A percentile compares a stretch with the other conserved stretches of the same genome.
Evolutionary conservation across 2,888 invertebrate species (phyloP).

Genomic region (Pomacea canaliculata): DNA sequence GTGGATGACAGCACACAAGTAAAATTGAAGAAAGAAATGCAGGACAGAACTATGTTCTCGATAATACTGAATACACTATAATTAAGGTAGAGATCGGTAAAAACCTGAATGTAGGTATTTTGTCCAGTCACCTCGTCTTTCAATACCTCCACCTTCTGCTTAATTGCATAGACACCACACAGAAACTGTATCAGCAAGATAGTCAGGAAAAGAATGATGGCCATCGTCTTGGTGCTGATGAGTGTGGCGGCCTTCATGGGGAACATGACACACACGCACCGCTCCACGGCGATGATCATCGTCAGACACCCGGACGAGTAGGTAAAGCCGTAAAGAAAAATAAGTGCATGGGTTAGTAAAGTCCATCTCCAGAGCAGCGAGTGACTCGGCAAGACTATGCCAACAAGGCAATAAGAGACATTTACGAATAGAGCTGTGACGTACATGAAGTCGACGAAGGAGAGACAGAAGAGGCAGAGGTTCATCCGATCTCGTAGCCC

Average conservation of each 20-base stretch:
- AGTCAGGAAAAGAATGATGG: not conserved
- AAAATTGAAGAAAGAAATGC: too few relatives aligned
- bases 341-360: not conserved
- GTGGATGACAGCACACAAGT: too few relatives aligned
- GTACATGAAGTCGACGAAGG: too few relatives aligned
- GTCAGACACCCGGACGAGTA: too few relatives aligned
- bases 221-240: not conserved
- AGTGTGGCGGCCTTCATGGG: not conserved
- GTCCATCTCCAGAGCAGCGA: not conserved
- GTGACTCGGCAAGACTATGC: conserved; percentile 26
- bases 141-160: not conserved
- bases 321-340: not conserved
- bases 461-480: too few relatives aligned
- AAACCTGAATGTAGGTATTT: not conserved
- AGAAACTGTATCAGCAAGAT: not conserved
- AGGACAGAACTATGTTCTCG: too few relatives aligned
- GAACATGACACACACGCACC: too few relatives aligned
- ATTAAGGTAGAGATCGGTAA: not conserved
- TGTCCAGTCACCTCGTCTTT: not conserved
- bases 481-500: too few relatives aligned
- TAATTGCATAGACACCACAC: not conserved
- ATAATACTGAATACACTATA: too few relatives aligned
- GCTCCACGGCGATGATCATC: too few relatives aligned
- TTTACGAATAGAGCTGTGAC: too few relatives aligned
- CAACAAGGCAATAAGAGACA: not conserved